Evolutionary conservation across 1,140 invertebrate species (phyloP), one percentile per base, ranked within the genome.

Genomic region (Zaprionus gabonicus): DNA sequence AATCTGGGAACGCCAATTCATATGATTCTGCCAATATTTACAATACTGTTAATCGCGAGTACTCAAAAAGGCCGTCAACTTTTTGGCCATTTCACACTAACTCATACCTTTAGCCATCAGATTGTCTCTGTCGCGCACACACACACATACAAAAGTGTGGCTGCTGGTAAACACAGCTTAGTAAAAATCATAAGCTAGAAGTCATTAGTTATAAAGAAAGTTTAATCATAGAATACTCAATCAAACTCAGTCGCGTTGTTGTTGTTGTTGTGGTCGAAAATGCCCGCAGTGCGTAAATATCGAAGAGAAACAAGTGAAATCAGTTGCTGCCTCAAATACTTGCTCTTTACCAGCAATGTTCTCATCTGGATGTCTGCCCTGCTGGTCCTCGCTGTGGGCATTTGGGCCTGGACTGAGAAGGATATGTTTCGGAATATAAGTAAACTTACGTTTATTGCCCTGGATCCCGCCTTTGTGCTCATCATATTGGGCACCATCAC

Each of bases 401-500:
- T 99, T 58, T 99, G 98, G 98, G 98, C 98, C 57, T 99, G 98
- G 97, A 96, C 96, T 49, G 98, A 99, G 93, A 99, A 99, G 93
- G 98, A 99, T 91, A 98, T 97, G 73, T 98, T 99, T 92, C 97
- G 96, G 90, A 99, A 99, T 93, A 94, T 99, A 44, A 95, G 96
- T 27, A 95, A 97, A 76, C 94, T 99, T n/a, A 97, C 97, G 15
- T 96, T 96, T 82, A 95, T 99, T 65, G 96, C 98, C 6, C 93
- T 99, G 57, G 98, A 99, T 94, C 99, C 98, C 59, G 98, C 98
- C 44, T 98, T 99, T 93, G 95, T 99, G 68, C 95, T 99, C 74
- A 98, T 99, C 93, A 96, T 98, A 93, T 95, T 97, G 88, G 98
- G 97, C 68, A 95, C 96, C 59, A 95, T 99, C 69, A 98, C 98